Evolutionary conservation across 2,797 vertebrate species (phyloP).

Genomic region (Pseudotriccus pelzelni): DNA sequence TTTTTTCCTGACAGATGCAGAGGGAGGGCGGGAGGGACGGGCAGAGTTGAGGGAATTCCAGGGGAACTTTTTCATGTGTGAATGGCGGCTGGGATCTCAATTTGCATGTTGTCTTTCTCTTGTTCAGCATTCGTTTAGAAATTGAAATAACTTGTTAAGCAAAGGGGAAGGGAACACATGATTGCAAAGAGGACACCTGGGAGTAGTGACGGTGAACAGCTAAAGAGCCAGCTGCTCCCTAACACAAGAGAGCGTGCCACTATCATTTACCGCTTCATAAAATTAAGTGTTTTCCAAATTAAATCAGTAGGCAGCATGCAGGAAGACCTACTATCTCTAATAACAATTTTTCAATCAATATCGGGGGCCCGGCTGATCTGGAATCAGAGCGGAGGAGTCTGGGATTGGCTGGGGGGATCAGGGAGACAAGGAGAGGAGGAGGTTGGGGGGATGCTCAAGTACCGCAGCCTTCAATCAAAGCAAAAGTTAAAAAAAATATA

Average conservation of each 20-base stretch:
- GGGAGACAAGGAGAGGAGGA: background rate
- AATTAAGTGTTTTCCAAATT: slow-evolving; percentile 90
- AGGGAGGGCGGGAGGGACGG: slow-evolving; percentile 44
- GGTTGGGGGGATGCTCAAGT: background rate
- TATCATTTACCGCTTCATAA: slow-evolving; percentile 87
- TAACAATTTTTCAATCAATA: slow-evolving; percentile 88
- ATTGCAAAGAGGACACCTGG: slow-evolving; percentile 82
- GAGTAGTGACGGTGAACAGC: slow-evolving; percentile 76
- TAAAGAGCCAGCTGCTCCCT: slow-evolving; percentile 84
- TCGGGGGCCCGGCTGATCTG: slow-evolving; percentile 43
- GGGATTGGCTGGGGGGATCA: background rate
- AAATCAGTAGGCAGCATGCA: slow-evolving; percentile 82
- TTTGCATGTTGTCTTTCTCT: slow-evolving; percentile 86
- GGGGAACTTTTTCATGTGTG: slow-evolving; percentile 87
- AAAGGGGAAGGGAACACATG: slow-evolving; percentile 83
- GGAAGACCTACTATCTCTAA: slow-evolving; percentile 81
- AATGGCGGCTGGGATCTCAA: slow-evolving; percentile 80
- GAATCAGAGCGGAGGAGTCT: slow-evolving; percentile 17
- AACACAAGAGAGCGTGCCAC: slow-evolving; percentile 81
- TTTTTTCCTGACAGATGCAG: slow-evolving; percentile 89
- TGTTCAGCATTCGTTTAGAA: slow-evolving; percentile 83
- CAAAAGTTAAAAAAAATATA: slow-evolving; percentile 73
- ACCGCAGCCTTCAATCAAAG: slow-evolving; percentile 71
- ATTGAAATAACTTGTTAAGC: slow-evolving; percentile 89
- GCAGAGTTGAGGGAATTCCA: slow-evolving; percentile 88